phyloP scores from a whole-genome alignment of 2,797 vertebrate species.

The Mastacembelus armatus region DNA sequence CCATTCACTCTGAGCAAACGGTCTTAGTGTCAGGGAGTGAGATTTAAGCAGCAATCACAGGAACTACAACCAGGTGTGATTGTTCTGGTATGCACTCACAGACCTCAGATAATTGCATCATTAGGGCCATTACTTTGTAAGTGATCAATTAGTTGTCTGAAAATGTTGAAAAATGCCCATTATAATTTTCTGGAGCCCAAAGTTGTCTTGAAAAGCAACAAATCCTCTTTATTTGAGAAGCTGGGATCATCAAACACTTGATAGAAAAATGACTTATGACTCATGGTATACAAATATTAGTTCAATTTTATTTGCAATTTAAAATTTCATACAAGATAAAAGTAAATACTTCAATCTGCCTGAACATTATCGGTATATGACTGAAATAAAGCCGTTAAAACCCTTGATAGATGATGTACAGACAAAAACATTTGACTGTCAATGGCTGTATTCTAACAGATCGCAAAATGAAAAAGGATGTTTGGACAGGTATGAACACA shows the following conservation, averaged over 20 bases:
- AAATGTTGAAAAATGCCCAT: not conserved
- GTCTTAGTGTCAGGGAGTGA: not conserved
- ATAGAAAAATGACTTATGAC: constrained; percentile 3
- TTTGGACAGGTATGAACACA: constrained; percentile 40
- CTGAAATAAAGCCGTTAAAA: constrained; percentile 73
- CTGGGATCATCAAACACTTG: not conserved
- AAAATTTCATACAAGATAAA: constrained; percentile 86
- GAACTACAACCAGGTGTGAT: constrained; percentile 65
- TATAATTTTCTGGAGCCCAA: too few relatives aligned
- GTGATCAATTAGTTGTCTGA: too few relatives aligned
- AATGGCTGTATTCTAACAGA: constrained; percentile 56
- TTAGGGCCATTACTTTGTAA: too few relatives aligned
- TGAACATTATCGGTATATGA: constrained; percentile 76
- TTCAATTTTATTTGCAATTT: constrained; percentile 85
- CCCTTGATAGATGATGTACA: constrained; percentile 59
- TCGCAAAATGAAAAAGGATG: constrained; percentile 45
- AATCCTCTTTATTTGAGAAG: not conserved
- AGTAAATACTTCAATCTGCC: constrained; percentile 81
- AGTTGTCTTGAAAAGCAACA: not conserved
- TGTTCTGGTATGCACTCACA: not conserved
- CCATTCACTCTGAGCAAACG: not conserved
- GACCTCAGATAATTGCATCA: too few relatives aligned
- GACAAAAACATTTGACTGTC: constrained; percentile 61
- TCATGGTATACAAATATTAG: constrained; percentile 74
- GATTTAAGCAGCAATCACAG: constrained; percentile 57